Evolutionary conservation across 2,888 invertebrate genomes (phyloP).

Genomic region (Cephus nigrinus): DNA sequence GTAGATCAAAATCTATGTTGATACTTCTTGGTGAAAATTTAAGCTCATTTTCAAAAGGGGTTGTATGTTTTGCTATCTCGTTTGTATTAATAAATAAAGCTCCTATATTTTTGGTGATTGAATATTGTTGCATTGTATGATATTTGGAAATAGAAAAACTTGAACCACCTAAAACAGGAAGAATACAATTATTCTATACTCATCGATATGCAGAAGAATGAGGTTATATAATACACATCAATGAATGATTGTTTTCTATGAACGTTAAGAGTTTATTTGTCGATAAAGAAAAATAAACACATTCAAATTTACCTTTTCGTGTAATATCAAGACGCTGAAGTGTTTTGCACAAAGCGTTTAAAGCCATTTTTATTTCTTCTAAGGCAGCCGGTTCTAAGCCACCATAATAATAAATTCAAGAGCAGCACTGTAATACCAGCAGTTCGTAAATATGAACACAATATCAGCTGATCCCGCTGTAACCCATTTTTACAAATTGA

Average conservation of each 20-base stretch:
- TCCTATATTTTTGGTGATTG: background rate
- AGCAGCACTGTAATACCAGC: background rate
- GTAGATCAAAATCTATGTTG: conserved; percentile 45
- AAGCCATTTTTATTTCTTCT: conserved; percentile 29
- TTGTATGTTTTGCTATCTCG: background rate
- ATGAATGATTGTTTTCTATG: background rate
- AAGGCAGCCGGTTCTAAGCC: background rate
- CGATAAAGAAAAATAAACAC: background rate
- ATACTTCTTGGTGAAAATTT: conserved; percentile 37
- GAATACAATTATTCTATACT: background rate
- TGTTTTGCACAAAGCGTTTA: conserved; percentile 33
- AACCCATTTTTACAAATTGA: background rate
- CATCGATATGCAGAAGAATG: background rate
- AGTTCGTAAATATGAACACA: background rate
- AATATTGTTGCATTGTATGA: background rate
- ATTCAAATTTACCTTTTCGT: conserved; percentile 26
- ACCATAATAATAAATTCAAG: background rate
- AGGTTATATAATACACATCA: background rate
- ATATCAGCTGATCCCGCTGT: background rate
- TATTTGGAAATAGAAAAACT: background rate
- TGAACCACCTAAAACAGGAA: background rate
- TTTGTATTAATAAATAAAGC: background rate
- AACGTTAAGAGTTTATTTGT: background rate
- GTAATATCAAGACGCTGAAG: conserved; percentile 29
- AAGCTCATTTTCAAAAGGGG: conserved; percentile 11